Percentiles rank a stretch among this genome's conserved stretches.
Conservation (phyloP, 2,113 vertebrate species). For the Gobius niger region DNA sequence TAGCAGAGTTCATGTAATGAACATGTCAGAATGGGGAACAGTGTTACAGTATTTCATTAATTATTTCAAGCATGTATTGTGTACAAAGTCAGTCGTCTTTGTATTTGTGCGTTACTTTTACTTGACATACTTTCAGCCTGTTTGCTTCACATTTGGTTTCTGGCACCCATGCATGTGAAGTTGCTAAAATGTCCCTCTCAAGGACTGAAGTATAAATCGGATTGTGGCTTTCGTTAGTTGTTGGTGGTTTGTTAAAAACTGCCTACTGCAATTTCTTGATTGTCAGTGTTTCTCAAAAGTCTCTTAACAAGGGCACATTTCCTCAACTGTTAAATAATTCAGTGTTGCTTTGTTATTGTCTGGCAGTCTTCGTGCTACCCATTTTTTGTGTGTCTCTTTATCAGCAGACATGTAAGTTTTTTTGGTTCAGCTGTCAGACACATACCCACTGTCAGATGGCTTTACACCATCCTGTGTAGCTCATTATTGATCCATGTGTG, state of each 20-base stretch:
- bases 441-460: constrained; percentile 15
- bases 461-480: constrained; percentile 6
- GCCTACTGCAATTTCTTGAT: constrained; percentile 29
- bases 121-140: neutral
- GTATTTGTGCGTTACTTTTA: neutral
- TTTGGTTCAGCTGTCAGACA: neutral
- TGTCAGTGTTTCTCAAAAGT: constrained; percentile 31
- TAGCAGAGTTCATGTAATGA: neutral
- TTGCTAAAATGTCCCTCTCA: neutral
- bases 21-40: neutral
- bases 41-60: too few relatives aligned
- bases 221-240: constrained; percentile 23
- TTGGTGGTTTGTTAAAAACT: constrained; percentile 7
- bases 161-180: neutral
- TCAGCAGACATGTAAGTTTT: constrained; percentile 13
- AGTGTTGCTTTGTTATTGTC: constrained; percentile 42
- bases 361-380: constrained; percentile 15
- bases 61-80: too few relatives aligned
- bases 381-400: constrained; percentile 22
- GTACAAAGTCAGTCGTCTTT: neutral
- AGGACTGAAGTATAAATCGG: neutral
- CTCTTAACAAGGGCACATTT: constrained; percentile 49
- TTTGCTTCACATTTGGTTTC: constrained; percentile 4
- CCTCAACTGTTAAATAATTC: constrained; percentile 57
- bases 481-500: constrained; percentile 46